These are phyloP conservation scores for Ctenicera cuprea DNA, from an alignment of 2,888 invertebrate species.

Conservation along the genomic window DNA sequence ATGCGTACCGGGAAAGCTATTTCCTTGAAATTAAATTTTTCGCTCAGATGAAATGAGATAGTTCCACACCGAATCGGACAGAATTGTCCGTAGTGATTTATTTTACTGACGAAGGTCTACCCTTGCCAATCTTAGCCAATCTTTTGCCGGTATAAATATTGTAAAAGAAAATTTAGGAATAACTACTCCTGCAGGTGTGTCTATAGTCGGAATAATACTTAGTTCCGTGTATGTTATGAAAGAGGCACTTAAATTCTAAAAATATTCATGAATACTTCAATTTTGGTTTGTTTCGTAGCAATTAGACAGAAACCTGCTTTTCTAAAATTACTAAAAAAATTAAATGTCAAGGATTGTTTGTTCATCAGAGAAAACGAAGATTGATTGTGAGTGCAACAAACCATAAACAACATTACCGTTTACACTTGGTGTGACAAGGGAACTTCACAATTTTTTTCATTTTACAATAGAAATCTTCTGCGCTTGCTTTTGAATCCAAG, in stretches of 20 bases:
- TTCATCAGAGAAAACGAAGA: constrained; percentile 9
- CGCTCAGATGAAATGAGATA: not conserved
- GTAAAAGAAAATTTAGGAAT: constrained; percentile 23
- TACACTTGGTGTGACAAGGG: constrained; percentile 2
- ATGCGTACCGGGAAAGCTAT: not conserved
- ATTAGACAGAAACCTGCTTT: too few relatives aligned
- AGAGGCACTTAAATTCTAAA: too few relatives aligned
- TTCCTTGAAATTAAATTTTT: not conserved
- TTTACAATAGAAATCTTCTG: constrained; percentile 13
- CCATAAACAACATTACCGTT: not conserved
- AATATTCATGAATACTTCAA: too few relatives aligned
- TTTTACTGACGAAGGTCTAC: constrained; percentile 10
- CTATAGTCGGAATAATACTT: too few relatives aligned
- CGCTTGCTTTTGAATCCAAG: constrained; percentile 17
- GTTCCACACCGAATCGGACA: constrained; percentile 2
- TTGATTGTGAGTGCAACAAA: constrained; percentile 25
- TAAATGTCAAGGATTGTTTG: not conserved
- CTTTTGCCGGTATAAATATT: constrained; percentile 17
- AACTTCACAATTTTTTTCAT: constrained; percentile 3
- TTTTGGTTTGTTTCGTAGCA: too few relatives aligned
- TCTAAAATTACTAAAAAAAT: not conserved
- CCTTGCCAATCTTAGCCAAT: not conserved
- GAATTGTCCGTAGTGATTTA: constrained; percentile 16
- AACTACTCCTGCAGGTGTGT: constrained; percentile 21
- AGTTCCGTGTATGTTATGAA: too few relatives aligned